These are phyloP conservation scores for Deilephila porcellus DNA, from an alignment of 2,888 invertebrate genomes.

Conservation along the genomic window DNA sequence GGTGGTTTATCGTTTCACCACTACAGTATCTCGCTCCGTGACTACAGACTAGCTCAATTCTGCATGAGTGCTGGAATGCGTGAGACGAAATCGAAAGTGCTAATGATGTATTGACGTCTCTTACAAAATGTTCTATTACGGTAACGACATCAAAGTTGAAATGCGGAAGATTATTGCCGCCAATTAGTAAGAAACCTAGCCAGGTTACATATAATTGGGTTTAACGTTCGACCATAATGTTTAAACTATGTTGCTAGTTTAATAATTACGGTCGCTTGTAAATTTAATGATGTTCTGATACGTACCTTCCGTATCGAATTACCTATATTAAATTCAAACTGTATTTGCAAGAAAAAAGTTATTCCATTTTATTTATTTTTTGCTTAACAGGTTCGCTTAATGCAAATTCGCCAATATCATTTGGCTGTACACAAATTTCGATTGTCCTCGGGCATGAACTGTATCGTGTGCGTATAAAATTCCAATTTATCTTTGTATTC, in stretches of 20 bases:
- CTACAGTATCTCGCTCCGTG: conserved; percentile 57
- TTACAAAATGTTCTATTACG: neutral
- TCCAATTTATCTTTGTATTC: too few relatives aligned
- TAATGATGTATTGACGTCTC: conserved; percentile 10
- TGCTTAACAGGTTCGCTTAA: neutral
- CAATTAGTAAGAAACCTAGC: neutral
- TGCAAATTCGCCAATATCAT: neutral
- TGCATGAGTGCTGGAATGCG: conserved; percentile 53
- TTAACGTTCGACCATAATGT: neutral
- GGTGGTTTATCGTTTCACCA: conserved; percentile 64
- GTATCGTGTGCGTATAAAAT: too few relatives aligned
- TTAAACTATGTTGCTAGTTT: conserved; percentile 7
- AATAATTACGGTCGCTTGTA: neutral
- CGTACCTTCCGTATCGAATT: conserved; percentile 11
- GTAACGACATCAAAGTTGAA: neutral
- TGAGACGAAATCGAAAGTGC: conserved; percentile 55
- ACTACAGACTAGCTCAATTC: conserved; percentile 51
- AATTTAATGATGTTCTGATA: neutral
- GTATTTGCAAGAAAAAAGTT: conserved; percentile 1
- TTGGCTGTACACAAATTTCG: neutral
- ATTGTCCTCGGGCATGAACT: neutral
- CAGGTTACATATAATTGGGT: neutral
- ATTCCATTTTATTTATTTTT: conserved; percentile 3
- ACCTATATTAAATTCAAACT: conserved; percentile 11
- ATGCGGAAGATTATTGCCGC: neutral